A percentile compares a stretch with the other conserved stretches of the same genome.
phyloP scores from a whole-genome alignment of 1,140 invertebrate species.

The Drosophila trapezifrons region DNA sequence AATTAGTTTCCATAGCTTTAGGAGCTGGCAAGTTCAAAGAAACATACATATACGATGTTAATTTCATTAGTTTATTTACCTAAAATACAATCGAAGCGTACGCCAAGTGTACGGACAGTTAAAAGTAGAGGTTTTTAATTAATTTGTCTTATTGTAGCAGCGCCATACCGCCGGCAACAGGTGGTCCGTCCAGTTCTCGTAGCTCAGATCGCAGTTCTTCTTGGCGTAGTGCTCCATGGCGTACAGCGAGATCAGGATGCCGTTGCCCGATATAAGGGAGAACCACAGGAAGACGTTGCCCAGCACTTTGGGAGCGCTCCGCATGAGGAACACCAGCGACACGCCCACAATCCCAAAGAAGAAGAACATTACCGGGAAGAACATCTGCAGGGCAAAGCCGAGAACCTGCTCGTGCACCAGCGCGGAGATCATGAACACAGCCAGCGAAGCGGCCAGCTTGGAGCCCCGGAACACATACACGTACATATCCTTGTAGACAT shows the following conservation, averaged over 20 bases:
- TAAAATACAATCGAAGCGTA: conserved; percentile 68
- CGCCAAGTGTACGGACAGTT: conserved; percentile 59
- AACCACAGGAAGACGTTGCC: conserved; percentile 94
- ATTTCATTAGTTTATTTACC: conserved; percentile 62
- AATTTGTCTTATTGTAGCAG: conserved; percentile 82
- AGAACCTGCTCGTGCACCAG: conserved; percentile 94
- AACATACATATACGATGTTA: conserved; percentile 4
- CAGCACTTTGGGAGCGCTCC: conserved; percentile 85
- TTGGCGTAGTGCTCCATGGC: conserved; percentile 94
- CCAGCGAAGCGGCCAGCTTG: conserved; percentile 85
- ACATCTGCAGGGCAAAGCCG: conserved; percentile 90
- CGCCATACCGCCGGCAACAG: conserved; percentile 84
- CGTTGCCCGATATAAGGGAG: conserved; percentile 90
- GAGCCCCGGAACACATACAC: conserved; percentile 85
- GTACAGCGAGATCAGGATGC: conserved; percentile 91
- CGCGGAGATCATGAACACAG: conserved; percentile 88
- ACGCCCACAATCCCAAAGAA: conserved; percentile 88
- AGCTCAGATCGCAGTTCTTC: conserved; percentile 87
- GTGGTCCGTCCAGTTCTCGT: conserved; percentile 55
- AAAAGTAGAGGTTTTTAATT: conserved; percentile 38
- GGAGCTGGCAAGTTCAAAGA: conserved; percentile 36
- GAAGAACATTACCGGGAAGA: conserved; percentile 93
- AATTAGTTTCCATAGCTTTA: conserved; percentile 55
- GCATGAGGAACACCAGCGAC: conserved; percentile 86
- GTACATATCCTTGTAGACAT: conserved; percentile 95